Evolutionary conservation across 2,113 vertebrate species (phyloP).

Genomic region (Pangasianodon hypophthalmus): DNA sequence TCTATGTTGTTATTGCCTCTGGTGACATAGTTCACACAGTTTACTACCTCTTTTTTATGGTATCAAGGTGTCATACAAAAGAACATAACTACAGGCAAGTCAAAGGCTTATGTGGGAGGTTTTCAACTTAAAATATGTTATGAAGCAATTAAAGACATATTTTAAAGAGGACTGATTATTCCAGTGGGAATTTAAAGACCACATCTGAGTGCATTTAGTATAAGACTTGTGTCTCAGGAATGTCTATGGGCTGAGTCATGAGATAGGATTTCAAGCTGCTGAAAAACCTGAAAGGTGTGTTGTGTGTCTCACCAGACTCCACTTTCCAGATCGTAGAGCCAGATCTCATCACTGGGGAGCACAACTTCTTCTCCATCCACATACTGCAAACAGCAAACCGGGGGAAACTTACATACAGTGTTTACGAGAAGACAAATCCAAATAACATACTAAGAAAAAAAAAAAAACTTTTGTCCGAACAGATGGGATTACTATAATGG

Average conservation of each 20-base stretch:
- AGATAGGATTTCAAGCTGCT: background rate
- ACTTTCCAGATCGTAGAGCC: slow-evolving; percentile 87
- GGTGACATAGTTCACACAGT: background rate
- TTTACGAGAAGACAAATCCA: background rate
- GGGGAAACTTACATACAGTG: background rate
- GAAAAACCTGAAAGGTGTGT: slow-evolving; percentile 16
- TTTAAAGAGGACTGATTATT: background rate
- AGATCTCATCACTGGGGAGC: slow-evolving; percentile 88
- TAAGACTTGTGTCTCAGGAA: background rate
- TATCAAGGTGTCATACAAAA: background rate
- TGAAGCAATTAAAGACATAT: background rate
- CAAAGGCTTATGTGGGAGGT: background rate
- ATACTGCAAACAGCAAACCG: slow-evolving; percentile 72
- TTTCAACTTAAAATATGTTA: background rate
- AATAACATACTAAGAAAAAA: background rate
- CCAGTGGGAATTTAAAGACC: background rate
- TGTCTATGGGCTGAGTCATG: background rate
- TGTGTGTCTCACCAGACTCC: slow-evolving; percentile 81
- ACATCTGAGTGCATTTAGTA: background rate
- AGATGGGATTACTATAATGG: background rate
- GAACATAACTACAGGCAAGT: background rate
- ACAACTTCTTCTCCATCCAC: slow-evolving; percentile 83
- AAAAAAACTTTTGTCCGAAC: background rate
- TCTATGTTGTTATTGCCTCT: background rate
- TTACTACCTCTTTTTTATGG: background rate